Base-by-base conservation (phyloP, 2,113 vertebrate genomes). In the Butorides virescens region DNA sequence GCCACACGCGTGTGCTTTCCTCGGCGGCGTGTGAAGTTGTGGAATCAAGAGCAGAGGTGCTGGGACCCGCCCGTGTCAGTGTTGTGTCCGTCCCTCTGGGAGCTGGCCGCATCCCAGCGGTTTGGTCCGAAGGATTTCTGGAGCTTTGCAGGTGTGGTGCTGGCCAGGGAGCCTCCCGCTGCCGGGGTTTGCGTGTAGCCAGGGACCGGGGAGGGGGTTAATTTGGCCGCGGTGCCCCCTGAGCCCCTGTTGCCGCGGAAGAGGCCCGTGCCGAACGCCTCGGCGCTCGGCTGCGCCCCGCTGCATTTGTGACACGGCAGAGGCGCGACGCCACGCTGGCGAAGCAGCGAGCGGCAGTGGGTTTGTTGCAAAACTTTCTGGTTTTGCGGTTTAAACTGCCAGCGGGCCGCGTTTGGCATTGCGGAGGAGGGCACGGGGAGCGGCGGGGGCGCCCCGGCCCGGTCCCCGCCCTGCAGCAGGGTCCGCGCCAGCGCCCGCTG, bases 51-150 rank as follows among this genome's bases (percentile, higher is more conserved):
- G 42, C 1, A 8, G 55, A 5, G 6, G 7, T 11, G n/a, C 2
- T 10, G 6, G 9, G 21, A 32, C 2, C 0, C 10, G 62, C 8
- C 34, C 1, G 2, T 20, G 23, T 10, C 0, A 7, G n/a, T 20
- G 47, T 13, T 13, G 1, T 8, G 67, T 10, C 22, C 9, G 16
- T 10, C n/a, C 17, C 59, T 4, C 5, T 20, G 4, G 70, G 55
- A 37, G n/a, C 22, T 34, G 10, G 3, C 11, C 0, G 37, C 4
- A 1, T 4, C 44, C 1, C 2, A 15, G 55, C 0, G 0, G 20
- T 17, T 32, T 15, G 3, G 5, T 3, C 30, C 2, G 52, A 3
- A 2, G 53, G 44, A 3, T 73, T 47, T 46, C 7, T 32, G 88
- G 39, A 34, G 10, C 9, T 7, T 9, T 0, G 1, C 13, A 15